A percentile compares a stretch with the other conserved stretches of the same genome.
Evolutionary conservation across 2,888 invertebrate genomes (phyloP).

Genomic region (Ectemnius lituratus): DNA sequence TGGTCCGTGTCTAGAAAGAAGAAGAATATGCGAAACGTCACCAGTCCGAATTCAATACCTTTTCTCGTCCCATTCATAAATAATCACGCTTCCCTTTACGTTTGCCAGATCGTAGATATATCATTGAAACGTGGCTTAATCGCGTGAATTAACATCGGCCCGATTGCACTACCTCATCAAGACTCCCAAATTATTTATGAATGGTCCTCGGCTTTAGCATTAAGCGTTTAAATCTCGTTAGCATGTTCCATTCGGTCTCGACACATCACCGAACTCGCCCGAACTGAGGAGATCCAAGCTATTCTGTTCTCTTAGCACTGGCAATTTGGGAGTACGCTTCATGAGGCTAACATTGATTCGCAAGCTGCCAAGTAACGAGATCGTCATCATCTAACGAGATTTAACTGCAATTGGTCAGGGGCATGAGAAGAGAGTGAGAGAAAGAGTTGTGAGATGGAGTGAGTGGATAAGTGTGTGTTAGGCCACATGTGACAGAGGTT

Average conservation of each 20-base stretch:
- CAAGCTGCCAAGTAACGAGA: constrained; percentile 40
- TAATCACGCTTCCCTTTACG: constrained; percentile 46
- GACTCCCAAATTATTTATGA: constrained; percentile 77
- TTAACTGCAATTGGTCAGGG: constrained; percentile 72
- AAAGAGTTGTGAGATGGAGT: not conserved
- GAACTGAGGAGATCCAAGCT: not conserved
- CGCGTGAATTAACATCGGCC: not conserved
- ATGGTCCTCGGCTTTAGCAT: constrained; percentile 62
- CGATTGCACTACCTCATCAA: constrained; percentile 72
- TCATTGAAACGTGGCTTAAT: not conserved
- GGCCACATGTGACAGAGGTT: too few relatives aligned
- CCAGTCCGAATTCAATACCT: constrained; percentile 24
- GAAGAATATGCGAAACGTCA: constrained; percentile 67
- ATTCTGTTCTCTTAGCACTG: constrained; percentile 14
- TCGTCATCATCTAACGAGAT: constrained; percentile 75
- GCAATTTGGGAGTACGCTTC: constrained; percentile 77
- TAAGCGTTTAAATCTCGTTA: constrained; percentile 77
- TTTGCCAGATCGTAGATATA: not conserved
- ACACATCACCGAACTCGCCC: not conserved
- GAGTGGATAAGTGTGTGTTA: not conserved
- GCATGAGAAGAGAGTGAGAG: constrained; percentile 31
- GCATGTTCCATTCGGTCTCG: constrained; percentile 40
- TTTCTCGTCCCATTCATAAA: constrained; percentile 68
- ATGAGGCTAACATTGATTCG: constrained; percentile 73
- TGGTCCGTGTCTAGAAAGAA: constrained; percentile 74